Base-by-base conservation (phyloP, 1,140 invertebrate genomes). In the Ceratina australensis region DNA sequence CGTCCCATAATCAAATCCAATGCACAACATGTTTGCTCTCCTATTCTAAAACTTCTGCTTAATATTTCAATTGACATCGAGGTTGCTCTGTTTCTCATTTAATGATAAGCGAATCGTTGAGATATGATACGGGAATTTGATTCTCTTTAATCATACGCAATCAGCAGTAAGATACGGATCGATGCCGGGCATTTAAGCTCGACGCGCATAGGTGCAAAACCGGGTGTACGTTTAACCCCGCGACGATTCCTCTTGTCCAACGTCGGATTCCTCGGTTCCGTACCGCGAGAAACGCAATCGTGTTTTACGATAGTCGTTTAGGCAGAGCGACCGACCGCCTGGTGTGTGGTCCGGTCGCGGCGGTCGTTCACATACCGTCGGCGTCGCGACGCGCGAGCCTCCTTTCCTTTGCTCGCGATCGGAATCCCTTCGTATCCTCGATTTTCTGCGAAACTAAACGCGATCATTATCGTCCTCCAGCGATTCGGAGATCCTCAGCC, bases 271-370 rank as follows among this genome's bases (percentile, higher is more conserved):
- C 52, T 56, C 28, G 74, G 79, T n/a, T 80, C 72, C 72, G 65
- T 57, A 33, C 49, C 78, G 57, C 79, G 80, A 76, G 81, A 72
- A 79, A 59, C 84, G 89, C 89, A 89, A 90, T 87, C 88, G 88
- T 90, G 89, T 90, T 90, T 90, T 88, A 90, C 86, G 86, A 87
- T 87, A 86, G 89, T 89, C 87, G 83, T 90, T 89, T 88, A 82
- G 33, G 33, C 33, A 42, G 33, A 42, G 86, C 84, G 63, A 72
- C 78, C 33, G 66, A 60, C 69, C 54, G 73, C 81, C 60, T 81
- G 85, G 78, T 80, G 86, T 87, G 86, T 87, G 86, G 86, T 87
- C 87, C 82, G 52, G 52, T n/a, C 52, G 72, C 63, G 81, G 83
- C 72, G 74, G 82, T 83, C 82, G 86, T 82, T 85, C 78, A 86